Conservation (phyloP, 64 coral and sea anemone genomes). For the Orbicella faveolata region DNA sequence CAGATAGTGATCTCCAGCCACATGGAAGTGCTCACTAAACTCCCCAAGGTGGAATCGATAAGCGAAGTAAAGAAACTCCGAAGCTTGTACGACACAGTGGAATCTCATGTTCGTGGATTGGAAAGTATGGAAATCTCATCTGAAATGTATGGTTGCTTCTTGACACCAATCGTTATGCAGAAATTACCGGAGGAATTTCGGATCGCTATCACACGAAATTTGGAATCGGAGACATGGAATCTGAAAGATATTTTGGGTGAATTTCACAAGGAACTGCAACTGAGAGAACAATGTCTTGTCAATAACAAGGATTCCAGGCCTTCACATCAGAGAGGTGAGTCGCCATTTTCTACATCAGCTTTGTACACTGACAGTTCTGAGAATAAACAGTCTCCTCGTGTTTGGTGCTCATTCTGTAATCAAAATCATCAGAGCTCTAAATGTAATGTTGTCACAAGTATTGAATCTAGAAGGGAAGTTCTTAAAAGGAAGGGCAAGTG, state of each 20-base stretch:
- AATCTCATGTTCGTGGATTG: constrained; percentile 17
- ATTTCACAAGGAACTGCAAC: constrained; percentile 49
- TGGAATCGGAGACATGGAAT: constrained; percentile 31
- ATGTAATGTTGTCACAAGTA: constrained; percentile 42
- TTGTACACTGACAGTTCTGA: constrained; percentile 12
- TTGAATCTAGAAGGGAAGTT: constrained; percentile 38
- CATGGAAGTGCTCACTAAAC: too few relatives aligned
- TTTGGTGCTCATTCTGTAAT: constrained; percentile 51
- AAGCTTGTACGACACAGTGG: constrained; percentile 21
- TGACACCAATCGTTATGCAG: constrained; percentile 46
- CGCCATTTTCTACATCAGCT: neutral
- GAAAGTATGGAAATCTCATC: too few relatives aligned
- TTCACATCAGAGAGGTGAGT: constrained; percentile 16
- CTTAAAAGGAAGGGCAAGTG: too few relatives aligned
- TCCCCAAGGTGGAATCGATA: too few relatives aligned
- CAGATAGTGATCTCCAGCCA: too few relatives aligned
- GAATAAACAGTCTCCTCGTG: neutral
- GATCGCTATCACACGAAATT: constrained; percentile 22
- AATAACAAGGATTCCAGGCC: constrained; percentile 26
- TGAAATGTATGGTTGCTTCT: constrained; percentile 51
- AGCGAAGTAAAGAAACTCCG: neutral
- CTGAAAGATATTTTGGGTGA: constrained; percentile 11
- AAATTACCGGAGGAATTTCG: constrained; percentile 32
- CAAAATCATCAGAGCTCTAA: constrained; percentile 40
- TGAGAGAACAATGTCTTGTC: constrained; percentile 3